Evolutionary conservation across 1,140 invertebrate species (phyloP).

Genomic region (Pomacea maculata): DNA sequence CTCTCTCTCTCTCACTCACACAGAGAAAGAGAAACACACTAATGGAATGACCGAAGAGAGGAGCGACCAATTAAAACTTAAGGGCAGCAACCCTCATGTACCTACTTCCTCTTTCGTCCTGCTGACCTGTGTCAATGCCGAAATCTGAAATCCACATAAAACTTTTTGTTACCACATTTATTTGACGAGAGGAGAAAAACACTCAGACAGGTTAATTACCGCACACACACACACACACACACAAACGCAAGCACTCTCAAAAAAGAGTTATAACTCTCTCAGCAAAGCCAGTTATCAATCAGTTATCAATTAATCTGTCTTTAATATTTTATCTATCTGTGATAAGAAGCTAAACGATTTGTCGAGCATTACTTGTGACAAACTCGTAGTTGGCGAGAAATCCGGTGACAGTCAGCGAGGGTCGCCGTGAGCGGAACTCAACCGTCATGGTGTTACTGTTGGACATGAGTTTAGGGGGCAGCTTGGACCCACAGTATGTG

Average conservation of each 20-base stretch:
- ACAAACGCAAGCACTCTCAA: background rate
- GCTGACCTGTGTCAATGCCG: constrained; percentile 44
- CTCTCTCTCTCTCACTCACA: constrained; percentile 9
- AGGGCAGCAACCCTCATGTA: background rate
- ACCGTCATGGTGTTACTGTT: constrained; percentile 81
- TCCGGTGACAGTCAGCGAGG: constrained; percentile 78
- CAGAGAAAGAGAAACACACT: constrained; percentile 2
- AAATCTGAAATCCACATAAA: constrained; percentile 40
- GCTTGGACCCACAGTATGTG: constrained; percentile 80
- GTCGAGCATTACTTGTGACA: constrained; percentile 81
- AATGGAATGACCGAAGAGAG: background rate
- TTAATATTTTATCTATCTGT: constrained; percentile 57
- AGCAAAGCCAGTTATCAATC: background rate
- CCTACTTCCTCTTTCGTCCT: constrained; percentile 50
- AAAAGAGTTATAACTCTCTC: background rate
- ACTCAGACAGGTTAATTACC: background rate
- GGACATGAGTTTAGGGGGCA: constrained; percentile 88
- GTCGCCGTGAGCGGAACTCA: constrained; percentile 78
- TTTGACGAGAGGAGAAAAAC: background rate
- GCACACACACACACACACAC: constrained; percentile 12
- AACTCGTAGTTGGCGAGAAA: constrained; percentile 89
- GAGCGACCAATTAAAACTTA: background rate
- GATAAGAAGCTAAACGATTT: too few species aligned
- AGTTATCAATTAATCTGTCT: constrained; percentile 45
- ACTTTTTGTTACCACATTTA: background rate